These are phyloP conservation scores for Bombus pascuorum DNA, from an alignment of 1,140 invertebrate species.

Conservation along the genomic window DNA sequence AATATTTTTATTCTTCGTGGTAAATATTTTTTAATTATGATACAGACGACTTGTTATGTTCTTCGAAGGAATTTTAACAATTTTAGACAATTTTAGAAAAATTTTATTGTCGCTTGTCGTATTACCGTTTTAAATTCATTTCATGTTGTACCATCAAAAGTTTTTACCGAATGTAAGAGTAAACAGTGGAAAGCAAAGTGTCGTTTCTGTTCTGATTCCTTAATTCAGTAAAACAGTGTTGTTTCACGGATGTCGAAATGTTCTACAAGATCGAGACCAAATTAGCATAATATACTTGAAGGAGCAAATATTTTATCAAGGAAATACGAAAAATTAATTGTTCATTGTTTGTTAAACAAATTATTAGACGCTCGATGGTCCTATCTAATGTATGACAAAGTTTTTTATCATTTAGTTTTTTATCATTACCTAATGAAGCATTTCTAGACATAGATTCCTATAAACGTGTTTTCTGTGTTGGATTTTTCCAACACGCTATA, in stretches of 20 bases:
- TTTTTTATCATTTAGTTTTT: neutral
- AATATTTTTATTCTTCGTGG: neutral
- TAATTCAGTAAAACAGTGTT: neutral
- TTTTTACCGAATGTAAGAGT: neutral
- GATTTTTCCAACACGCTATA: no score
- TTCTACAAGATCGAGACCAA: no score
- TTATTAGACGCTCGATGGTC: no score
- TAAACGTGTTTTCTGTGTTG: neutral
- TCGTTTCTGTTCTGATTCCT: neutral
- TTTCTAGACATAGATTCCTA: neutral
- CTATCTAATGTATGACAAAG: neutral
- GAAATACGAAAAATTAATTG: neutral
- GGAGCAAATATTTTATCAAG: neutral
- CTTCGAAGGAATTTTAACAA: neutral
- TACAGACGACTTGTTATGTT: neutral
- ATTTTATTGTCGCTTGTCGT: neutral
- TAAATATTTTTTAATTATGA: neutral
- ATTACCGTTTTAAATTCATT: neutral
- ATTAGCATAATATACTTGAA: neutral
- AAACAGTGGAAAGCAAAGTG: no score
- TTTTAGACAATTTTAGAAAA: neutral
- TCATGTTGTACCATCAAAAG: neutral
- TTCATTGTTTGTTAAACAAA: neutral
- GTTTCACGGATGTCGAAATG: neutral
- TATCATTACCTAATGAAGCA: neutral